Conservation (phyloP, 1,140 invertebrate genomes). For the Aphidius gifuensis region DNA sequence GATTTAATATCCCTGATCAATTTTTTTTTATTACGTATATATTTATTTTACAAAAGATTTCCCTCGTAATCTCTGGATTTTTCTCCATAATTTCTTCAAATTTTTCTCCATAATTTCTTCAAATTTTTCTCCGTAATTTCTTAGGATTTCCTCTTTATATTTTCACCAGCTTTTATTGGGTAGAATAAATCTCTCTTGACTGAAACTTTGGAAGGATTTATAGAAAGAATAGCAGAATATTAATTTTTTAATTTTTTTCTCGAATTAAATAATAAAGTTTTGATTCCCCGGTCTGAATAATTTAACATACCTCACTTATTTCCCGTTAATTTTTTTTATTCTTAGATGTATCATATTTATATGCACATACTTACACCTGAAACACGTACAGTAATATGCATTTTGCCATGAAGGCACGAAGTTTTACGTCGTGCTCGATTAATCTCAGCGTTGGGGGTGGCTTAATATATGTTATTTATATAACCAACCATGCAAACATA, state of each 20-base stretch:
- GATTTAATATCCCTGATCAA: not conserved
- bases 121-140: too few species aligned
- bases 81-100: too few species aligned
- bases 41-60: not conserved
- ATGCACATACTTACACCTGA: not conserved
- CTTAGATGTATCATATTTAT: not conserved
- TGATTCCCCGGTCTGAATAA: slow-evolving; percentile 15
- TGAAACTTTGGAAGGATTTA: too few species aligned
- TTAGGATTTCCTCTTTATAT: too few species aligned
- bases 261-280: slow-evolving; percentile 11
- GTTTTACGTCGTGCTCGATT: slow-evolving; percentile 11
- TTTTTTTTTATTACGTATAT: not conserved
- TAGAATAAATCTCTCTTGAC: too few species aligned
- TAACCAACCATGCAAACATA: not conserved
- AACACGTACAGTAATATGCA: not conserved
- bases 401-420: slow-evolving; percentile 1
- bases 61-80: not conserved
- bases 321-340: not conserved
- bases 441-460: slow-evolving; percentile 16
- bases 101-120: too few species aligned
- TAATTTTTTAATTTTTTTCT: too few species aligned
- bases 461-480: slow-evolving; percentile 24
- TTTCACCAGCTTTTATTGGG: too few species aligned
- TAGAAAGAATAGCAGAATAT: too few species aligned
- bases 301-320: too few species aligned